A percentile compares a stretch with the other conserved stretches of the same genome.
Evolutionary conservation across 2,888 invertebrate genomes (phyloP).

Genomic region (Tenthredo livida): DNA sequence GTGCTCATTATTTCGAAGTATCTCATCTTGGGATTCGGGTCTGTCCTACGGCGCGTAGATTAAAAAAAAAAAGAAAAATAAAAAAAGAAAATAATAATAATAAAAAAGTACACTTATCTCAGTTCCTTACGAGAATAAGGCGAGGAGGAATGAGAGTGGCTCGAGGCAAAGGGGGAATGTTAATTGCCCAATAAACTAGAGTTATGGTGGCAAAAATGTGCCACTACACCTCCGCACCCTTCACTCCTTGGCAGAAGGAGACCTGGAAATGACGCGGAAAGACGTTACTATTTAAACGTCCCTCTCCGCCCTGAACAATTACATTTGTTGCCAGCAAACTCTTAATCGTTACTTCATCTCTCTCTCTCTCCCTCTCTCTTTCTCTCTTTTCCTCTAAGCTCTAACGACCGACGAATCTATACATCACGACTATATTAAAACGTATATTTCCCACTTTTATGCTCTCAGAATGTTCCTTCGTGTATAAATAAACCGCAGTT

Average conservation of each 20-base stretch:
- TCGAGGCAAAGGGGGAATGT: constrained; percentile 68
- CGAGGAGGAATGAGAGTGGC: constrained; percentile 45
- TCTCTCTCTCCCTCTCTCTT: neutral
- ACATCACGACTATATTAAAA: constrained; percentile 22
- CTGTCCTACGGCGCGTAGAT: constrained; percentile 62
- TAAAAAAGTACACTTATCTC: constrained; percentile 28
- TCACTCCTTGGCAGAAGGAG: constrained; percentile 67
- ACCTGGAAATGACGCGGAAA: constrained; percentile 71
- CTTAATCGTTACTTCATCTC: constrained; percentile 31
- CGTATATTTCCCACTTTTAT: neutral
- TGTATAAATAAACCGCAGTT: neutral
- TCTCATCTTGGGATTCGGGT: constrained; percentile 69
- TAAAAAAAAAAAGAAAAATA: constrained; percentile 61
- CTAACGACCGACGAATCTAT: constrained; percentile 18
- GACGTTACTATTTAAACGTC: constrained; percentile 63
- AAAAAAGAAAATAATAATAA: constrained; percentile 28
- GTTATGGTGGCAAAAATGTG: constrained; percentile 72
- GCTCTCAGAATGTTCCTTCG: neutral
- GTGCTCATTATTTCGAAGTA: constrained; percentile 77
- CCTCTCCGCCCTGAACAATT: constrained; percentile 11
- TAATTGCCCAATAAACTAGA: constrained; percentile 77
- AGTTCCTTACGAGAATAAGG: constrained; percentile 44
- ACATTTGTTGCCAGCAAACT: constrained; percentile 33
- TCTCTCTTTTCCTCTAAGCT: neutral
- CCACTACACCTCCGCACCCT: constrained; percentile 44